These are phyloP conservation scores for Sinotaia quadrata DNA, from an alignment of 2,888 invertebrate species.

Conservation along the genomic window DNA sequence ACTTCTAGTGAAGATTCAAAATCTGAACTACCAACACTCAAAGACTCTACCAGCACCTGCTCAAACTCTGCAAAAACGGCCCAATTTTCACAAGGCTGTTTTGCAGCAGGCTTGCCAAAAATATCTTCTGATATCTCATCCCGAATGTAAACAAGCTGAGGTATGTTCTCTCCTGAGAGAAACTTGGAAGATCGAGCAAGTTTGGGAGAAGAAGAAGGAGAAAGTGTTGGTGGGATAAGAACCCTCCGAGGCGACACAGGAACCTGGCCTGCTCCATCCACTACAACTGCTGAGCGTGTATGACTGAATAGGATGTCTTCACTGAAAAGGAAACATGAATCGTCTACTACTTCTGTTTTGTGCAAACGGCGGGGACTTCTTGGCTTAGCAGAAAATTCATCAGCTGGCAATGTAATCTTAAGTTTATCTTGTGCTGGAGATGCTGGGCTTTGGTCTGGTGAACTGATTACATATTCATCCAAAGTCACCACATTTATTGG, in stretches of 20 bases:
- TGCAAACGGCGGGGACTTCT: conserved; percentile 46
- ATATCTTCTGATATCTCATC: conserved; percentile 25
- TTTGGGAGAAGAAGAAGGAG: conserved; percentile 55
- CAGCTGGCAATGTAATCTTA: conserved; percentile 61
- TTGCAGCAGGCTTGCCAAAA: conserved; percentile 29
- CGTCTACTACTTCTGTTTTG: conserved; percentile 41
- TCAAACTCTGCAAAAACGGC: conserved; percentile 39
- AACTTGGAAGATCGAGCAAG: conserved; percentile 34
- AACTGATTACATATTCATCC: conserved; percentile 62
- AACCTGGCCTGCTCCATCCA: conserved; percentile 49
- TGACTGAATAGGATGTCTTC: conserved; percentile 63
- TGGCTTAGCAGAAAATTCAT: conserved; percentile 53
- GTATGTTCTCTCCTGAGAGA: conserved; percentile 6
- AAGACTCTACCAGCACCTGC: not conserved
- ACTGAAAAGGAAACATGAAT: conserved; percentile 50
- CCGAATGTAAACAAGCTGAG: conserved; percentile 36
- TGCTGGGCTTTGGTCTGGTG: conserved; percentile 53
- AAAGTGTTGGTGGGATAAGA: conserved; percentile 61
- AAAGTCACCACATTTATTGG: conserved; percentile 63
- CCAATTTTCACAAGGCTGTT: conserved; percentile 38
- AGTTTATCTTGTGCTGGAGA: conserved; percentile 52
- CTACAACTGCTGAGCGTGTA: conserved; percentile 59
- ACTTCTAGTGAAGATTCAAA: not conserved
- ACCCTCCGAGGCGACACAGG: conserved; percentile 59
- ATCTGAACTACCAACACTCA: not conserved